phyloP scores from a whole-genome alignment of 1,140 invertebrate genomes.

The Centruroides sculpturatus region DNA sequence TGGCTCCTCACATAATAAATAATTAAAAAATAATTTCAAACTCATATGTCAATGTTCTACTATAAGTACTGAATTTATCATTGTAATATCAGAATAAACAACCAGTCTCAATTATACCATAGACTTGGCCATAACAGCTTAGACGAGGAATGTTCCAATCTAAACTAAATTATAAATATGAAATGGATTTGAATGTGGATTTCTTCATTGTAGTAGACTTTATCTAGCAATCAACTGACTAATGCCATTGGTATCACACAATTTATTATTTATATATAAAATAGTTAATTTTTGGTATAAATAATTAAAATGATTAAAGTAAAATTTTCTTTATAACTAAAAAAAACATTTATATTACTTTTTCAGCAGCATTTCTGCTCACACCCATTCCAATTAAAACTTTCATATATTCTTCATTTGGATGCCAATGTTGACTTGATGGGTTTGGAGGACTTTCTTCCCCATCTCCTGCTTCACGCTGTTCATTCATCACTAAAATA shows the following conservation, averaged over 20 bases:
- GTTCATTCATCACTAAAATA: slow-evolving; percentile 6
- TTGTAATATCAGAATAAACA: too few relatives aligned
- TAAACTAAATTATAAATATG: too few relatives aligned
- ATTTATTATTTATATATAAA: neutral
- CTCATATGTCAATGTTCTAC: too few relatives aligned
- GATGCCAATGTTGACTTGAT: slow-evolving; percentile 19
- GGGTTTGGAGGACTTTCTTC: slow-evolving; percentile 10
- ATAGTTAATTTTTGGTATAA: neutral
- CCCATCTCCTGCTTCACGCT: slow-evolving; percentile 13
- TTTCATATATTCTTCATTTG: slow-evolving; percentile 26
- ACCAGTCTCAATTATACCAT: too few relatives aligned
- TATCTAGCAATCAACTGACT: neutral
- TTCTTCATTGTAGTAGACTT: too few relatives aligned
- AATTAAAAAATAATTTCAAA: too few relatives aligned
- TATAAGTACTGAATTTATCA: too few relatives aligned
- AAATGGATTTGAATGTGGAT: too few relatives aligned
- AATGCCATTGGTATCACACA: slow-evolving; percentile 17
- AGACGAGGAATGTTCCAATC: too few relatives aligned
- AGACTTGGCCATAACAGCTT: too few relatives aligned
- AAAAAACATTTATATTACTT: slow-evolving; percentile 18
- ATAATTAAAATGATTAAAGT: neutral
- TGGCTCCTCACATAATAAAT: too few relatives aligned
- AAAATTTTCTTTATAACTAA: neutral
- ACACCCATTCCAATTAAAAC: slow-evolving; percentile 29
- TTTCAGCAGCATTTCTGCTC: slow-evolving; percentile 24